phyloP scores from a whole-genome alignment of 2,113 vertebrate species.

The Lamprotornis superbus region DNA sequence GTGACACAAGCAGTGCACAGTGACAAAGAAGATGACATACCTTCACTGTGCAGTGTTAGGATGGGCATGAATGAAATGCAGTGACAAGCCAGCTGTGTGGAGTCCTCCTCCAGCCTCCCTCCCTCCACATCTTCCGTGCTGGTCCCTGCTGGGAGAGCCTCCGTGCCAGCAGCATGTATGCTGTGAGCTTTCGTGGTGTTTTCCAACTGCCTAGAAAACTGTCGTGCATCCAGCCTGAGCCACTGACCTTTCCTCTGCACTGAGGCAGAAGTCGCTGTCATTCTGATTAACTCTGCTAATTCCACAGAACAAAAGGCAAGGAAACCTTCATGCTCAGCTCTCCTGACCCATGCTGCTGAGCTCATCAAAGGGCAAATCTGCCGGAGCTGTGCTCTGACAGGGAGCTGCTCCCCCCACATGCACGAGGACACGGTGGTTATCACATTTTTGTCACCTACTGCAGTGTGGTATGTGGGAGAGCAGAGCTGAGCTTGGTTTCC shows the following conservation, averaged over 20 bases:
- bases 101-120: not conserved
- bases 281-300: slow-evolving; percentile 62
- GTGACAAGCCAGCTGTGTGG: not conserved
- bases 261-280: slow-evolving; percentile 57
- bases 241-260: slow-evolving; percentile 58
- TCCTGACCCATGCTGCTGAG: slow-evolving; percentile 37
- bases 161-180: not conserved
- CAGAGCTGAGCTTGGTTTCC: not conserved
- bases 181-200: not conserved
- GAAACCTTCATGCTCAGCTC: not conserved
- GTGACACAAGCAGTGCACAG: not conserved
- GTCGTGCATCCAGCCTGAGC: not conserved
- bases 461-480: not conserved
- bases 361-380: slow-evolving; percentile 42
- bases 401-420: not conserved
- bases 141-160: not conserved
- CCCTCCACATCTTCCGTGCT: not conserved
- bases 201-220: slow-evolving; percentile 4
- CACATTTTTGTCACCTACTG: not conserved
- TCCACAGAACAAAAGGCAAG: slow-evolving; percentile 55
- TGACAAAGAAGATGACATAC: not conserved
- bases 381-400: not conserved
- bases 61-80: not conserved
- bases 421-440: not conserved
- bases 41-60: not conserved